Evolutionary conservation across 1,140 invertebrate species (phyloP), one percentile per base, ranked within the genome.

Genomic region (Diabrotica virgifera): DNA sequence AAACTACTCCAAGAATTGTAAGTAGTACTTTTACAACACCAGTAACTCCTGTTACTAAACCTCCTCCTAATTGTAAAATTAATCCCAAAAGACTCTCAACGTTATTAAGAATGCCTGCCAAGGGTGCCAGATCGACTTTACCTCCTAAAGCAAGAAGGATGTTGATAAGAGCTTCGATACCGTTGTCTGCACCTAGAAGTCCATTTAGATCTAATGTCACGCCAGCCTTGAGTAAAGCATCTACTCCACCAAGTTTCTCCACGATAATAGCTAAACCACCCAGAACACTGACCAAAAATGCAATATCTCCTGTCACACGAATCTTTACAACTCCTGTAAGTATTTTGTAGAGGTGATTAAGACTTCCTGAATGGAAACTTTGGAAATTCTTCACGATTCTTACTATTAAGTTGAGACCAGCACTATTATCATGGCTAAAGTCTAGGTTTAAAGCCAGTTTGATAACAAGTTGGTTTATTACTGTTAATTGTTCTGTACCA

Each of bases 1-100:
- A 11, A n/a, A 50, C 46, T 6, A 50, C 4, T 3, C 7, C 5
- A 5, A 57, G 10, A 9, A 64, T 50, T 10, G 57, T 5, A 14
- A 11, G n/a, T 51, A 64, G 35, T 14, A 64, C 38, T 52, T 64
- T 64, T 7, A 56, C 36, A 14, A 58, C 24, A 36, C 62, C 62
- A 51, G 38, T 59, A 5, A 58, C 38, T 51, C 62, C 62, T 0
- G 37, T 36, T 10, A 37, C 38, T 6, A 64, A 37, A 14, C 37
- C 14, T 12, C 62, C 62, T 57, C 62, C 62, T 13, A 64, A 52
- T 52, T 64, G 13, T 8, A 58, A 40, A 35, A 64, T 57, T 2
- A 64, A 10, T n/a, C 7, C 24, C 12, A 58, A 13, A 8, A 57
- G 13, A 6, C 5, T 8, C 11, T 57, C 62, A 9, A n/a, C 8